phyloP scores from a whole-genome alignment of 2,113 vertebrate genomes.

The Podocnemis expansa region DNA sequence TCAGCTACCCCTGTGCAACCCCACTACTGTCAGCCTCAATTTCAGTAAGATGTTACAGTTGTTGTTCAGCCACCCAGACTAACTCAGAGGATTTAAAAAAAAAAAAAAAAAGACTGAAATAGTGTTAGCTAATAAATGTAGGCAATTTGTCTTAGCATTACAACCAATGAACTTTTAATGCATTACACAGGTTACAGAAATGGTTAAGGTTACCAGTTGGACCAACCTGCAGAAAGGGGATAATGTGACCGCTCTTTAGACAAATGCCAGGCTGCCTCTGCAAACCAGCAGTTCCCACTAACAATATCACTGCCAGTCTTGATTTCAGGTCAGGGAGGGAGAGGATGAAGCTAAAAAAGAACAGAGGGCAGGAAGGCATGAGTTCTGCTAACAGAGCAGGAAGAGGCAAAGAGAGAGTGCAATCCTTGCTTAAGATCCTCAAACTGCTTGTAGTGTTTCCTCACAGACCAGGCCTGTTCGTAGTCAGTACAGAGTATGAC shows the following conservation, averaged over 20 bases:
- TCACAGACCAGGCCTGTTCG: neutral
- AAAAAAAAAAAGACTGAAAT: neutral
- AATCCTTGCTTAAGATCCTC: neutral
- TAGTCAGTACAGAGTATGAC: neutral
- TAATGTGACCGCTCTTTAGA: neutral
- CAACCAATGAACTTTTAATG: neutral
- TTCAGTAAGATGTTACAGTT: neutral
- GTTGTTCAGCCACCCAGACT: neutral
- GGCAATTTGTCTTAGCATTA: neutral
- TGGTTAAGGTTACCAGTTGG: neutral
- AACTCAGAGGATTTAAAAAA: neutral
- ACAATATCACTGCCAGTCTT: neutral
- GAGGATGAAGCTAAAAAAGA: neutral
- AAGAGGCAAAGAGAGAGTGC: neutral
- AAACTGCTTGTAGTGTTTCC: neutral
- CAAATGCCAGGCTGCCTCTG: neutral
- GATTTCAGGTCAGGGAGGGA: neutral
- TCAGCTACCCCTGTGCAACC: neutral
- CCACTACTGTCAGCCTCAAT: neutral
- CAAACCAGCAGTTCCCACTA: neutral
- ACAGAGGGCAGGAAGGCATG: neutral
- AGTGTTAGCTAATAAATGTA: neutral
- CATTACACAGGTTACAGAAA: neutral
- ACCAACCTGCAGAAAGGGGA: neutral
- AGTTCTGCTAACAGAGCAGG: neutral